phyloP scores from a whole-genome alignment of 2,113 vertebrate species.

The Tychaedon coryphoeus region DNA sequence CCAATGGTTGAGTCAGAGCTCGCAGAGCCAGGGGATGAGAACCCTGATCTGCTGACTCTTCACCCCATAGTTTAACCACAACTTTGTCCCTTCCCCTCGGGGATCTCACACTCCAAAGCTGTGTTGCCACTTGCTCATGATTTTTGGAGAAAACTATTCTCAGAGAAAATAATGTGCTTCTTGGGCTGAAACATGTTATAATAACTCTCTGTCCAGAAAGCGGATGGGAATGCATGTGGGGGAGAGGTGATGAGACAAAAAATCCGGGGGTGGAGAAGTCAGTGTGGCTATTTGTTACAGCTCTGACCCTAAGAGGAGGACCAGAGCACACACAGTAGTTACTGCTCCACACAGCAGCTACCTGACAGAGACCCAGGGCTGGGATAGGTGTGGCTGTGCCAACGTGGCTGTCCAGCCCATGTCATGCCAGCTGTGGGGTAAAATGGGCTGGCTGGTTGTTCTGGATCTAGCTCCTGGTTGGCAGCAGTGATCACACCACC shows the following conservation, averaged over 20 bases:
- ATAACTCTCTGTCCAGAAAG: background rate
- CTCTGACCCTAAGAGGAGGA: background rate
- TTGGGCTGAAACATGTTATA: background rate
- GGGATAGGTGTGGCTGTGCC: background rate
- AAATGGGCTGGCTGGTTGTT: background rate
- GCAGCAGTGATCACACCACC: fast-evolving
- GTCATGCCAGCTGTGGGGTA: fast-evolving
- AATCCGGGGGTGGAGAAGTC: background rate
- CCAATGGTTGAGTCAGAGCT: background rate
- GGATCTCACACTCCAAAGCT: background rate
- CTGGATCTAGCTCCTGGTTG: background rate
- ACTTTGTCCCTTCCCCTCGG: background rate
- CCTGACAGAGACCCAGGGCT: background rate
- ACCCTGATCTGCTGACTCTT: background rate
- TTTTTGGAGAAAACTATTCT: background rate
- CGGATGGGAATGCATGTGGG: background rate
- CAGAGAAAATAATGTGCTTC: background rate
- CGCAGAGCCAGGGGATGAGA: background rate
- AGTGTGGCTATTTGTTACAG: background rate
- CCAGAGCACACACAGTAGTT: background rate
- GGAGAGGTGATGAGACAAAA: background rate
- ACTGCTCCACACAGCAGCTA: background rate
- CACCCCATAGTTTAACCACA: background rate
- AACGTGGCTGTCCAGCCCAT: fast-evolving
- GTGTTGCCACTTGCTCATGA: fast-evolving